A percentile compares a stretch with the other conserved stretches of the same genome.
These are phyloP conservation scores for Hesperia comma DNA, from an alignment of 2,888 invertebrate species.

Conservation along the genomic window DNA sequence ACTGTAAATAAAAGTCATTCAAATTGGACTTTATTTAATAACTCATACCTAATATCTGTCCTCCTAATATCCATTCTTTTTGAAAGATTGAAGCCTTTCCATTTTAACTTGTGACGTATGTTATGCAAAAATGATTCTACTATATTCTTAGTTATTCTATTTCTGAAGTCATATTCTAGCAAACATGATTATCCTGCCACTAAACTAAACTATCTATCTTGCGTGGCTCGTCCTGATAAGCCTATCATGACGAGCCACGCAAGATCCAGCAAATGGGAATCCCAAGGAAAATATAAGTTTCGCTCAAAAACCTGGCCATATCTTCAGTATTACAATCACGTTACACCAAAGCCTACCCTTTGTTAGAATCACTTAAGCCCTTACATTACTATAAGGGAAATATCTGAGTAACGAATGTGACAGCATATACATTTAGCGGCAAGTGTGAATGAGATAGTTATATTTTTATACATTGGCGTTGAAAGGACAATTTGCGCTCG, in stretches of 20 bases:
- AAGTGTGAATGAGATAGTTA: constrained; percentile 47
- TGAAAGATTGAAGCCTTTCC: too few species aligned
- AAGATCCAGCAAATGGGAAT: neutral
- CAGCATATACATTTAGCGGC: constrained; percentile 34
- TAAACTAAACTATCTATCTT: too few species aligned
- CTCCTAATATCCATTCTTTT: too few species aligned
- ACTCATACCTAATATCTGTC: too few species aligned
- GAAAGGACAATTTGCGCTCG: constrained; percentile 53
- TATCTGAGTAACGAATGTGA: constrained; percentile 41
- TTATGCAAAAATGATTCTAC: too few species aligned
- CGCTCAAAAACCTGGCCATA: constrained; percentile 48
- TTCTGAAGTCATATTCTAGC: constrained; percentile 24
- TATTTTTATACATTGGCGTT: constrained; percentile 42
- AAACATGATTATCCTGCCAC: neutral
- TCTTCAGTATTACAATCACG: constrained; percentile 61
- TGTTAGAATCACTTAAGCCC: constrained; percentile 59
- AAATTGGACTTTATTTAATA: too few species aligned
- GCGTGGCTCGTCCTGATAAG: too few species aligned
- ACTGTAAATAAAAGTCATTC: too few species aligned
- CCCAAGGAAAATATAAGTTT: constrained; percentile 39
- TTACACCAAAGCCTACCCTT: constrained; percentile 57
- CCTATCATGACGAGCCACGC: neutral
- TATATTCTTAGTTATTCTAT: constrained; percentile 11
- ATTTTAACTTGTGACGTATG: too few species aligned
- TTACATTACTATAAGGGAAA: constrained; percentile 42